phyloP scores from a whole-genome alignment of 2,888 invertebrate species.

The Limenitis camilla region DNA sequence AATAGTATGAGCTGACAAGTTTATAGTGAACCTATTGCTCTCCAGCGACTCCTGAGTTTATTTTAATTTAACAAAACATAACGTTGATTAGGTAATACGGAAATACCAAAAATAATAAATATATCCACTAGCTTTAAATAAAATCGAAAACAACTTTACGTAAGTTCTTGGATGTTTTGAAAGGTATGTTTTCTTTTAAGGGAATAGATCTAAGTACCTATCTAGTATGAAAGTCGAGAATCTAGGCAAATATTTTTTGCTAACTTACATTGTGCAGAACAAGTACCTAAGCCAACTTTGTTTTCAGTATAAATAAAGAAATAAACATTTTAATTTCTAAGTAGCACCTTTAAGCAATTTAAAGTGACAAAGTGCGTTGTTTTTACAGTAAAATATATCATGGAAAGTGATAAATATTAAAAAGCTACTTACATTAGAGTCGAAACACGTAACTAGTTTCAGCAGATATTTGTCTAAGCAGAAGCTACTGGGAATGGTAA shows the following conservation, averaged over 20 bases:
- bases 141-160: too few relatives aligned
- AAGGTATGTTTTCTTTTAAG: too few relatives aligned
- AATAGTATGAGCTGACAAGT: slow-evolving; percentile 71
- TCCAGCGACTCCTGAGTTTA: slow-evolving; percentile 24
- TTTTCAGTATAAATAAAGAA: too few relatives aligned
- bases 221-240: too few relatives aligned
- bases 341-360: background rate
- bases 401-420: slow-evolving; percentile 53
- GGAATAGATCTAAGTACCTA: too few relatives aligned
- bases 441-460: slow-evolving; percentile 68
- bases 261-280: too few relatives aligned
- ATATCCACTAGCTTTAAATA: too few relatives aligned
- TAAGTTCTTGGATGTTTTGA: too few relatives aligned
- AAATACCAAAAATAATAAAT: too few relatives aligned
- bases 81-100: slow-evolving; percentile 1
- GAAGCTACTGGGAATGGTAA: slow-evolving; percentile 53
- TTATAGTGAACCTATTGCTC: slow-evolving; percentile 50
- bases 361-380: background rate
- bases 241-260: too few relatives aligned
- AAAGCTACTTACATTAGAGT: slow-evolving; percentile 53
- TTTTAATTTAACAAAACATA: slow-evolving; percentile 19
- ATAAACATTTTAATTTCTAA: too few relatives aligned
- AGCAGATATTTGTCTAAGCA: slow-evolving; percentile 68
- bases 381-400: slow-evolving; percentile 33
- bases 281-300: too few relatives aligned